These are phyloP conservation scores for Eubucco bourcierii DNA, from an alignment of 2,113 vertebrate genomes.

Conservation along the genomic window DNA sequence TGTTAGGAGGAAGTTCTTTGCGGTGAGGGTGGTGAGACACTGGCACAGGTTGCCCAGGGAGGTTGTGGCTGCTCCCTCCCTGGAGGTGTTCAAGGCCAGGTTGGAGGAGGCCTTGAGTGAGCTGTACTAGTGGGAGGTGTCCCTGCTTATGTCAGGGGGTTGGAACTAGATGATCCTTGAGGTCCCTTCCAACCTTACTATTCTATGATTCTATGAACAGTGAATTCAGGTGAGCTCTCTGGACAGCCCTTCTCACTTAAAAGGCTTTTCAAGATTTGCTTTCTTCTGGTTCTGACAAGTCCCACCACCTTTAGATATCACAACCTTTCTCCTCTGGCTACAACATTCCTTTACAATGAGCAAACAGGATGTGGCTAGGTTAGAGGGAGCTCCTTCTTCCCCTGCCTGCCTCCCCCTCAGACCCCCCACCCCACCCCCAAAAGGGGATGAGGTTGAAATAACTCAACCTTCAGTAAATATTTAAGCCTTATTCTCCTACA, in stretches of 20 bases:
- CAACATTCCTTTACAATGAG: not conserved
- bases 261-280: not conserved
- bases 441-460: not conserved
- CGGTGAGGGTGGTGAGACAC: too few species aligned
- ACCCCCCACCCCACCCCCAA: not conserved
- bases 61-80: too few species aligned
- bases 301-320: not conserved
- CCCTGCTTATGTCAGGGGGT: too few species aligned
- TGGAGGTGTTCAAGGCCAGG: too few species aligned
- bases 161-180: too few species aligned
- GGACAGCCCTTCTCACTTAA: not conserved
- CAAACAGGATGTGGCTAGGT: not conserved
- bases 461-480: slow-evolving; percentile 6
- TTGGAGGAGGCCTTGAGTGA: too few species aligned
- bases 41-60: too few species aligned
- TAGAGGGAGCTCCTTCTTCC: not conserved
- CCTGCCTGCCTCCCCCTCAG: not conserved
- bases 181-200: too few species aligned
- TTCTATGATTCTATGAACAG: too few species aligned
- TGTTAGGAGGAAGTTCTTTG: too few species aligned
- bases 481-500: not conserved
- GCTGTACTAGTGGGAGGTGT: too few species aligned
- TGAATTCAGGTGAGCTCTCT: not conserved
- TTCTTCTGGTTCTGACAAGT: not conserved
- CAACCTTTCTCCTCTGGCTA: not conserved